A percentile compares a stretch with the other conserved stretches of the same genome.
Evolutionary conservation across 30 jellyfish, hydroid and myxozoan species (phyloP).

Genomic region (Hydra vulgaris): DNA sequence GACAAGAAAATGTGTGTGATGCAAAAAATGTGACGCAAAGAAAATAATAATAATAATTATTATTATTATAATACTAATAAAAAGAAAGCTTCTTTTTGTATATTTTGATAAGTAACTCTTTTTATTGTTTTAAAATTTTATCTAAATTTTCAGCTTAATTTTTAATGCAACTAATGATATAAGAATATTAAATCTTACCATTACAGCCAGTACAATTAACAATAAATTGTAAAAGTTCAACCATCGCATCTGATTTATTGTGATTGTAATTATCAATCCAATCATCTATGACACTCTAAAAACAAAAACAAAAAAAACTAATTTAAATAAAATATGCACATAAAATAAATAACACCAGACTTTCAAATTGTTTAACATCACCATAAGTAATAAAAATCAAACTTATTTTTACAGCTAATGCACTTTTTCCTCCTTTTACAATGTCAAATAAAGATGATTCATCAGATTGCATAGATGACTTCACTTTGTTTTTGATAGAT

Average conservation of each 20-base stretch:
- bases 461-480: slow-evolving; percentile 12
- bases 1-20: no score
- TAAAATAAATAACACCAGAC: not conserved
- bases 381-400: no score
- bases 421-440: slow-evolving; percentile 79
- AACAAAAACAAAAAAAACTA: not conserved
- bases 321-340: not conserved
- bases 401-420: slow-evolving; percentile 40
- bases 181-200: no score
- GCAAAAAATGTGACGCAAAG: no score
- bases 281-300: slow-evolving; percentile 76
- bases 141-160: no score
- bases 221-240: slow-evolving; percentile 69
- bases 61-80: no score
- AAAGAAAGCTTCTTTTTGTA: no score
- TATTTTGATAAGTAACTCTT: no score
- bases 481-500: not conserved
- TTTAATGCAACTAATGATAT: no score
- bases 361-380: no score
- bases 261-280: slow-evolving; percentile 79
- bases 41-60: no score
- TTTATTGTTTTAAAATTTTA: no score
- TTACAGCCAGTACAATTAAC: slow-evolving; percentile 85
- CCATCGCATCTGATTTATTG: slow-evolving; percentile 72
- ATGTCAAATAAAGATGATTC: slow-evolving; percentile 72